These are phyloP conservation scores for Drosophila ezoana DNA, from an alignment of 2,888 invertebrate genomes.

Conservation along the genomic window DNA sequence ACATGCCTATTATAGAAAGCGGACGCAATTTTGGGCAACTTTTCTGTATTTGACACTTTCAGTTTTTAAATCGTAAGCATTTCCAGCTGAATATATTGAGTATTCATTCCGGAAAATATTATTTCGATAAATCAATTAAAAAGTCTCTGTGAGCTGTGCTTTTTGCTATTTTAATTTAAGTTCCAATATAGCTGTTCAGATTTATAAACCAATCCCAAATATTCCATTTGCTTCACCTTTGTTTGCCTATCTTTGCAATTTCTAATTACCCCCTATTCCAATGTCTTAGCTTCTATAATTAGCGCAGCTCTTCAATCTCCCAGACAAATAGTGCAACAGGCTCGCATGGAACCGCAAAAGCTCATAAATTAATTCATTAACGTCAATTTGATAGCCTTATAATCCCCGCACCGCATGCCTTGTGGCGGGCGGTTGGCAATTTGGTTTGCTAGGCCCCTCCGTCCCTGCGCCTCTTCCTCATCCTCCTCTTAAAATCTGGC, in stretches of 20 bases:
- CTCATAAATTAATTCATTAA: conserved; percentile 80
- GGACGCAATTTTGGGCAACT: not conserved
- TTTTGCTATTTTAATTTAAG: not conserved
- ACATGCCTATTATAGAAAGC: not conserved
- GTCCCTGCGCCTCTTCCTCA: not conserved
- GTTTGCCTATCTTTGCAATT: conserved; percentile 24
- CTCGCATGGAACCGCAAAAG: conserved; percentile 54
- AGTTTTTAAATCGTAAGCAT: too few relatives aligned
- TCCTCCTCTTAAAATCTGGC: conserved; percentile 21
- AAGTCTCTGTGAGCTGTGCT: too few relatives aligned
- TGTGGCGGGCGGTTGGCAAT: conserved; percentile 39
- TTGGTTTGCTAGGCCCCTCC: conserved; percentile 34
- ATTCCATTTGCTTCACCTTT: conserved; percentile 5
- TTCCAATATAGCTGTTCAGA: conserved; percentile 6
- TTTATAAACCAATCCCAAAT: conserved; percentile 15
- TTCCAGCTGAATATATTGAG: too few relatives aligned
- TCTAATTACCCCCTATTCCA: conserved; percentile 22
- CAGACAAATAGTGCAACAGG: conserved; percentile 45
- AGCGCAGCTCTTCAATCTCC: conserved; percentile 24
- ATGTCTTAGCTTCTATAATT: conserved; percentile 40
- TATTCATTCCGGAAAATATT: too few relatives aligned
- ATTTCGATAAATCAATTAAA: too few relatives aligned
- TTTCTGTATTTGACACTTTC: too few relatives aligned
- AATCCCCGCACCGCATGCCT: conserved; percentile 53
- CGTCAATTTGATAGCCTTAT: conserved; percentile 77